These are phyloP conservation scores for Rostratula benghalensis DNA, from an alignment of 2,113 vertebrate genomes.

Conservation along the genomic window DNA sequence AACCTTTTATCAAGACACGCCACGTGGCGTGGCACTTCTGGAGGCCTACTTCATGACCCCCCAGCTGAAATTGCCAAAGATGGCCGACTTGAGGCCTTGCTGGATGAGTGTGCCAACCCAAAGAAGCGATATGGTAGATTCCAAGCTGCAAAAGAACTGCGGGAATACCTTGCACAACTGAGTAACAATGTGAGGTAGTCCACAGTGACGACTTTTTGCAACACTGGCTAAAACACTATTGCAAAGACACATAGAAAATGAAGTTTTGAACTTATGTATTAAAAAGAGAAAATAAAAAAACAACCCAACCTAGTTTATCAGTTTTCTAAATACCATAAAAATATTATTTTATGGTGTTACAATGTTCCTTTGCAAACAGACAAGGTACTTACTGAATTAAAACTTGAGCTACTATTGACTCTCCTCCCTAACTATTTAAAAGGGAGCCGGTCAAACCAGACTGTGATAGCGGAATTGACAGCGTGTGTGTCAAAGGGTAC, in stretches of 20 bases:
- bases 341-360: slow-evolving; percentile 40
- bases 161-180: slow-evolving; percentile 91
- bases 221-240: slow-evolving; percentile 53
- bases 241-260: slow-evolving; percentile 32
- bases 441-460: slow-evolving; percentile 68
- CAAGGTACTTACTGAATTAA: slow-evolving; percentile 70
- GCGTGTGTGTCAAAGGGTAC: slow-evolving; percentile 78
- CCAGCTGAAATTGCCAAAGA: slow-evolving; percentile 91
- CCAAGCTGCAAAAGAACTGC: slow-evolving; percentile 91
- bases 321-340: slow-evolving; percentile 58
- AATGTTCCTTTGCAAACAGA: slow-evolving; percentile 69
- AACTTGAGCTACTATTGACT: slow-evolving; percentile 71
- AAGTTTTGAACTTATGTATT: slow-evolving; percentile 30
- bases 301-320: slow-evolving; percentile 7
- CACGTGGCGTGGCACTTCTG: slow-evolving; percentile 94
- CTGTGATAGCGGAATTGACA: slow-evolving; percentile 75
- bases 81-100: slow-evolving; percentile 88
- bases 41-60: slow-evolving; percentile 94
- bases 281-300: slow-evolving; percentile 21
- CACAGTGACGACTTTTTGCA: not conserved
- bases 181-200: slow-evolving; percentile 90
- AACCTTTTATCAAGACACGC: slow-evolving; percentile 94
- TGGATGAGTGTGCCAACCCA: slow-evolving; percentile 96
- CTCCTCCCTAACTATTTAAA: slow-evolving; percentile 28
- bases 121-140: slow-evolving; percentile 92